These are phyloP conservation scores for Catocala sponsa DNA, from an alignment of 2,888 invertebrate genomes.

Conservation along the genomic window DNA sequence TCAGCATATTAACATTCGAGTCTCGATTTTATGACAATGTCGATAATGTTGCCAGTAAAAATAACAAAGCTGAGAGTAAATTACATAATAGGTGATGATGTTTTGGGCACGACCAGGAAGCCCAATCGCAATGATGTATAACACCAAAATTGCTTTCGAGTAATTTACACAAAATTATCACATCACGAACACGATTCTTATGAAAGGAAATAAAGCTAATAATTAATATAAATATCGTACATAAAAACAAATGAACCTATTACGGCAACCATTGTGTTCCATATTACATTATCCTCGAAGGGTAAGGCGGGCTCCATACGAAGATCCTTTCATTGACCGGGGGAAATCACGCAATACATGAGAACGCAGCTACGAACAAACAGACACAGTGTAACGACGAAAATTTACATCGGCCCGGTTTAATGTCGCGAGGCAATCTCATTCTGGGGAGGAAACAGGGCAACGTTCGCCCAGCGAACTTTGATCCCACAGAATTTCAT, in stretches of 20 bases:
- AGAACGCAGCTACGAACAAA: conserved; percentile 66
- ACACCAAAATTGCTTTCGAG: conserved; percentile 19
- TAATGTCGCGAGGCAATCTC: conserved; percentile 86
- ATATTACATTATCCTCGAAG: conserved; percentile 50
- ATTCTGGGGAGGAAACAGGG: conserved; percentile 79
- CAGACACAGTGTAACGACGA: conserved; percentile 76
- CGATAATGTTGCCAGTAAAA: conserved; percentile 18
- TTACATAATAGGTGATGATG: conserved; percentile 19
- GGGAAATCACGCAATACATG: conserved; percentile 70
- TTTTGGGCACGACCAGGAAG: conserved; percentile 27
- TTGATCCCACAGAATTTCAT: conserved; percentile 60
- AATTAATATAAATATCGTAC: conserved; percentile 52
- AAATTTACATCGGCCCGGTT: conserved; percentile 85
- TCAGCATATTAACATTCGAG: conserved; percentile 17
- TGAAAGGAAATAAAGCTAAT: conserved; percentile 41
- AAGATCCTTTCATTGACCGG: conserved; percentile 67
- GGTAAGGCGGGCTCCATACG: conserved; percentile 50
- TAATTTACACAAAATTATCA: conserved; percentile 36
- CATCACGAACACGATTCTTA: conserved; percentile 36
- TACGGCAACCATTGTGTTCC: conserved; percentile 53
- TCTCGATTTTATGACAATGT: conserved; percentile 27
- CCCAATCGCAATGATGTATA: conserved; percentile 11
- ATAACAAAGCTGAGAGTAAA: conserved; percentile 9
- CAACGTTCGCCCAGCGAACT: conserved; percentile 63
- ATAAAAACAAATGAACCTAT: conserved; percentile 58